These are phyloP conservation scores for Columba livia DNA, from an alignment of 2,113 vertebrate genomes.

Conservation along the genomic window DNA sequence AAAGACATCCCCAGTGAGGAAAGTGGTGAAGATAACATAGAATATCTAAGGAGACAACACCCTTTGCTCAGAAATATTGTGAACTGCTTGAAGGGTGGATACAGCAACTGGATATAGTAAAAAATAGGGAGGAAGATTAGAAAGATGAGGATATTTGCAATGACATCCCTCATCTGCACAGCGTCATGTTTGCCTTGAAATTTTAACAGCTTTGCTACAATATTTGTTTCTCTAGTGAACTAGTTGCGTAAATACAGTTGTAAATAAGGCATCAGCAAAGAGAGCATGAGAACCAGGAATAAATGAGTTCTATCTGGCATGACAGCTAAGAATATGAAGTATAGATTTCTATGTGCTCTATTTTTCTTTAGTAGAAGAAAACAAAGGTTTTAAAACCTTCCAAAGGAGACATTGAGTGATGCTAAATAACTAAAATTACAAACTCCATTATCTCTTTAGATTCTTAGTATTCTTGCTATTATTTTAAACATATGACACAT, in stretches of 20 bases:
- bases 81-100: background rate
- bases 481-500: background rate
- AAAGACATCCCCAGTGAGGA: background rate
- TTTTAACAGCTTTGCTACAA: background rate
- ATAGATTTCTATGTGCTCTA: background rate
- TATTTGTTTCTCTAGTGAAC: background rate
- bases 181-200: background rate
- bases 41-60: background rate
- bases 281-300: background rate
- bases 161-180: background rate
- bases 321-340: background rate
- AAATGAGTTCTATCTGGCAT: background rate
- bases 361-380: background rate
- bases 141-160: background rate
- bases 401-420: background rate
- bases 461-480: rapidly evolving
- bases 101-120: no score
- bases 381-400: background rate
- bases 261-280: background rate
- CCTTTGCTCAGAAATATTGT: background rate
- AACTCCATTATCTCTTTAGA: background rate
- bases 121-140: background rate
- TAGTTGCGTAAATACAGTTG: background rate
- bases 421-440: background rate
- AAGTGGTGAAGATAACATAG: background rate